Evolutionary conservation across 2,113 vertebrate genomes (phyloP).

Genomic region (Hemiscyllium ocellatum): DNA sequence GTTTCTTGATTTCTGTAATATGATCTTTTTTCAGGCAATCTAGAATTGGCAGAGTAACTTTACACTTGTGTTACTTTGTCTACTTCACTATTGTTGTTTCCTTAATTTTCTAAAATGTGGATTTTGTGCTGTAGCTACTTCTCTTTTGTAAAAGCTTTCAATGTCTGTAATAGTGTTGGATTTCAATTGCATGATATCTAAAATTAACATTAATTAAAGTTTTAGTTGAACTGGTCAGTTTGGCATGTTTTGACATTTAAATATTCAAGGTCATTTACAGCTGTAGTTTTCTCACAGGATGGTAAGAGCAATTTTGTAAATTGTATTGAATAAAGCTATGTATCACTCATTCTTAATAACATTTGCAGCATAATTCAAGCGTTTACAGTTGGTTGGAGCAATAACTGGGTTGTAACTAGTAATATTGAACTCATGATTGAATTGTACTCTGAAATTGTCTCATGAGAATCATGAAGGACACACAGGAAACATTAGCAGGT

Average conservation of each 20-base stretch:
- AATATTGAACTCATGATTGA: neutral
- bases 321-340: neutral
- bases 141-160: neutral
- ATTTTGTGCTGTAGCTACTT: neutral
- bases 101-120: neutral
- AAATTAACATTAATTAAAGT: neutral
- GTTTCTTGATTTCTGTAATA: neutral
- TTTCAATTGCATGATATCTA: neutral
- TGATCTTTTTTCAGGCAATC: neutral
- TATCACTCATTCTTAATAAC: neutral
- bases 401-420: neutral
- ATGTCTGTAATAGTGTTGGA: neutral
- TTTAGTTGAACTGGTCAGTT: neutral
- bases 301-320: neutral
- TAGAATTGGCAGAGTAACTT: constrained; percentile 7
- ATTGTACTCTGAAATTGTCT: neutral
- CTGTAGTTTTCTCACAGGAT: neutral
- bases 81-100: too few species aligned
- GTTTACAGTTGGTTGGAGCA: neutral
- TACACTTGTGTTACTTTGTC: neutral
- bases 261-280: neutral
- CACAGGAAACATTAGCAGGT: neutral
- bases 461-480: neutral
- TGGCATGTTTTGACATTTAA: neutral
- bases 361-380: neutral